A percentile compares a stretch with the other conserved stretches of the same genome.
These are phyloP conservation scores for Cetonia aurata DNA, from an alignment of 2,888 invertebrate genomes.

Conservation along the genomic window DNA sequence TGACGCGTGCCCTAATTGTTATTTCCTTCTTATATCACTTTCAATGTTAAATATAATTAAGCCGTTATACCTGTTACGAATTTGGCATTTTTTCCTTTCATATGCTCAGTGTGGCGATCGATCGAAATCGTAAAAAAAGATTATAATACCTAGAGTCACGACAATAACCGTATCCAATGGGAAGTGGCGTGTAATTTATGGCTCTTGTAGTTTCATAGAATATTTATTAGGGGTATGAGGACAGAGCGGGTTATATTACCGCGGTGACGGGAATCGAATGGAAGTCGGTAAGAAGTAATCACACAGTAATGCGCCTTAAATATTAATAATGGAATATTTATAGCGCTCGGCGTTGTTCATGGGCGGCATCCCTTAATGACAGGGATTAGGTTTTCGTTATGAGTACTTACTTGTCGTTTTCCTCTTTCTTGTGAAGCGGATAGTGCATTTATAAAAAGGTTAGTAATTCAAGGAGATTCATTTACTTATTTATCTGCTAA, in stretches of 20 bases:
- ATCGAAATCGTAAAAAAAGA: neutral
- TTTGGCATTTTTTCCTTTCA: neutral
- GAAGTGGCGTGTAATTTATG: constrained; percentile 10
- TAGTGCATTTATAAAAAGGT: too few species aligned
- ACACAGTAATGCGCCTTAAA: neutral
- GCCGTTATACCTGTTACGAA: neutral
- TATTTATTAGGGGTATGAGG: constrained; percentile 11
- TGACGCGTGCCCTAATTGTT: too few species aligned
- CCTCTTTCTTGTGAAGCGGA: too few species aligned
- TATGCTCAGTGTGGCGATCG: neutral
- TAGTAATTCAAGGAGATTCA: too few species aligned
- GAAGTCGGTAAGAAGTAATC: constrained; percentile 2
- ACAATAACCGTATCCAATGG: constrained; percentile 6
- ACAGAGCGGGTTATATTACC: neutral
- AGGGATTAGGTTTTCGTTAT: neutral
- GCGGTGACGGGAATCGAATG: constrained; percentile 4
- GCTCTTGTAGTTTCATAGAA: constrained; percentile 3
- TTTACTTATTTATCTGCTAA: too few species aligned
- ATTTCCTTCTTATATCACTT: neutral
- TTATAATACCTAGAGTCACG: constrained; percentile 8
- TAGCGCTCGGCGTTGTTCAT: neutral
- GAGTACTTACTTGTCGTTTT: too few species aligned
- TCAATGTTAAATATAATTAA: constrained; percentile 1
- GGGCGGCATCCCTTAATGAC: neutral
- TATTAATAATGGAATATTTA: constrained; percentile 13